These are phyloP conservation scores for Drosophila nannoptera DNA, from an alignment of 1,140 invertebrate species.

Conservation along the genomic window DNA sequence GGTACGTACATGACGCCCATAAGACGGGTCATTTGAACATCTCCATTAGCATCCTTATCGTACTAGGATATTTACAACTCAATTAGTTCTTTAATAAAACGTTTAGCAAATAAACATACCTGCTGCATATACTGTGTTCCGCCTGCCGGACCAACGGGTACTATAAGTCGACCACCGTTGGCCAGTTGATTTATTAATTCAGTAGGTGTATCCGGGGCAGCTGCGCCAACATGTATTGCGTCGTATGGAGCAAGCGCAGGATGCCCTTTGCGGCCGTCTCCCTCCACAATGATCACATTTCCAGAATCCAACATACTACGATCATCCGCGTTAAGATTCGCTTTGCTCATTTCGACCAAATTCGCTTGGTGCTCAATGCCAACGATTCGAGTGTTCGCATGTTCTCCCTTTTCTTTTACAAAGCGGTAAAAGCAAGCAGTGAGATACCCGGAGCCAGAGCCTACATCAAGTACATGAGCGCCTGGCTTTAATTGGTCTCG, in stretches of 20 bases:
- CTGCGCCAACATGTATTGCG: constrained; percentile 88
- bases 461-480: constrained; percentile 93
- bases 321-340: constrained; percentile 89
- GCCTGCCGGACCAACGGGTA: constrained; percentile 92
- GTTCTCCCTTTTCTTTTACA: constrained; percentile 72
- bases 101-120: constrained; percentile 62
- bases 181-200: constrained; percentile 84
- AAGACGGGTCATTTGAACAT: constrained; percentile 86
- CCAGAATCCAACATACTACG: constrained; percentile 84
- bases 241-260: constrained; percentile 87
- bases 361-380: constrained; percentile 97
- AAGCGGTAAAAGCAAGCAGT: constrained; percentile 93
- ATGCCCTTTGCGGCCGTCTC: constrained; percentile 92
- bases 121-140: constrained; percentile 90
- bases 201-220: constrained; percentile 88
- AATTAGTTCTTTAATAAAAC: neutral
- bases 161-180: constrained; percentile 92
- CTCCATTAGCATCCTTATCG: constrained; percentile 92
- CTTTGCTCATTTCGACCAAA: constrained; percentile 86
- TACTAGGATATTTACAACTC: constrained; percentile 81
- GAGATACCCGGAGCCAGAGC: constrained; percentile 96
- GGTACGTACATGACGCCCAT: constrained; percentile 99
- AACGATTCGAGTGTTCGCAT: constrained; percentile 85
- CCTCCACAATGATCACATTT: constrained; percentile 85
- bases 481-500: constrained; percentile 90